Percentiles rank a stretch among this genome's conserved stretches.
phyloP scores from a whole-genome alignment of 2,888 invertebrate species.

The Neuroscelio doddi region DNA sequence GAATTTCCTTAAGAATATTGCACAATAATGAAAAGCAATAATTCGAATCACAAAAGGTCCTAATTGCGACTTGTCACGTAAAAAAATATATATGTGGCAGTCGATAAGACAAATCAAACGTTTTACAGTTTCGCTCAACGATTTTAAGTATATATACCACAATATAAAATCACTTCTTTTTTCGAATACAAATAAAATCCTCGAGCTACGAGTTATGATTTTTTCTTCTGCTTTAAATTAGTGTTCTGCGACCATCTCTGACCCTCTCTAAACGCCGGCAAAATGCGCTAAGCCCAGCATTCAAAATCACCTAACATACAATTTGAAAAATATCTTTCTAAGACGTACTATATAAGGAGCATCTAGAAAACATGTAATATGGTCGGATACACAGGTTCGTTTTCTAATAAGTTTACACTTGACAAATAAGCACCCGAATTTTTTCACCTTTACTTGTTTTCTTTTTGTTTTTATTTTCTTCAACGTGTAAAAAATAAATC shows the following conservation, averaged over 20 bases:
- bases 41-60: slow-evolving; percentile 8
- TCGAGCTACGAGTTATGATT: slow-evolving; percentile 11
- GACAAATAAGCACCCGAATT: too few species aligned
- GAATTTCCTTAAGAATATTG: too few species aligned
- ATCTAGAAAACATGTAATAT: slow-evolving; percentile 41
- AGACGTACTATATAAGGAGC: slow-evolving; percentile 30
- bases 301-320: slow-evolving; percentile 35
- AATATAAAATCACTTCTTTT: slow-evolving; percentile 32
- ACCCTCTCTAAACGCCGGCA: slow-evolving; percentile 31
- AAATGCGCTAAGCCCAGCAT: neutral
- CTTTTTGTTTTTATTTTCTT: too few species aligned
- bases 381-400: slow-evolving; percentile 11
- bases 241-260: slow-evolving; percentile 41
- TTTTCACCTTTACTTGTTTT: too few species aligned
- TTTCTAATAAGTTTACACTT: too few species aligned
- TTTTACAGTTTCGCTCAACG: slow-evolving; percentile 3
- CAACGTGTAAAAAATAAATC: too few species aligned
- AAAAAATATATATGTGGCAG: slow-evolving; percentile 41
- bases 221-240: neutral
- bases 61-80: slow-evolving; percentile 30
- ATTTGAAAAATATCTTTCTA: slow-evolving; percentile 43
- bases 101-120: slow-evolving; percentile 21
- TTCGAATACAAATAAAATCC: slow-evolving; percentile 29
- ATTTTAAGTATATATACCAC: slow-evolving; percentile 7
- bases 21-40: too few species aligned